A percentile compares a stretch with the other conserved stretches of the same genome.
These are phyloP conservation scores for Hylia prasina DNA, from an alignment of 2,113 vertebrate genomes.

Conservation along the genomic window DNA sequence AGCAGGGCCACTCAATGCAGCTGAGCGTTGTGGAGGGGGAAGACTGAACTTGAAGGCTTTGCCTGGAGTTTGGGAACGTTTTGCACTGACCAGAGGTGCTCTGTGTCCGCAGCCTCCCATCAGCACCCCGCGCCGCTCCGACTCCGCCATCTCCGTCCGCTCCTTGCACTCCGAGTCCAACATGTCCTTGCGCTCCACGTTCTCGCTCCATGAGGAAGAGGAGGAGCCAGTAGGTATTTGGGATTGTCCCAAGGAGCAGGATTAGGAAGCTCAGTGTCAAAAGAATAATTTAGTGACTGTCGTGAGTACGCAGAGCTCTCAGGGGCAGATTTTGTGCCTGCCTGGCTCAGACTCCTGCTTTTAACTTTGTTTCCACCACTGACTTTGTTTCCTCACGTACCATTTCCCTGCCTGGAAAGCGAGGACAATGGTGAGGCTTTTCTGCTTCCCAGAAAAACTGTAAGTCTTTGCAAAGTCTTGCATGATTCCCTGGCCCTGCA, in stretches of 20 bases:
- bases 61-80: not conserved
- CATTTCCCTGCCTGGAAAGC: not conserved
- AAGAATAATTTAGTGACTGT: not conserved
- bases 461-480: not conserved
- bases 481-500: not conserved
- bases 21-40: not conserved
- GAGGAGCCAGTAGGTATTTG: constrained; percentile 87
- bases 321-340: not conserved
- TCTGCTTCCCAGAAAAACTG: not conserved
- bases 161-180: constrained; percentile 97
- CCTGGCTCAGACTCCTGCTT: not conserved
- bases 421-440: not conserved
- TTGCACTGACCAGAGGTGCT: not conserved
- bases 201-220: constrained; percentile 96
- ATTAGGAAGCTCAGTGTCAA: not conserved
- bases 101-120: constrained; percentile 83
- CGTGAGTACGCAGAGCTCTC: not conserved
- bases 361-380: not conserved
- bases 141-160: constrained; percentile 94
- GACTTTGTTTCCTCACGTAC: not conserved
- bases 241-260: not conserved
- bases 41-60: not conserved
- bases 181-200: constrained; percentile 97
- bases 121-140: constrained; percentile 88
- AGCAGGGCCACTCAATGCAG: not conserved